Percentiles rank a stretch among this genome's conserved stretches.
phyloP scores from a whole-genome alignment of 2,797 vertebrate species.

The Enteromius radiatus region DNA sequence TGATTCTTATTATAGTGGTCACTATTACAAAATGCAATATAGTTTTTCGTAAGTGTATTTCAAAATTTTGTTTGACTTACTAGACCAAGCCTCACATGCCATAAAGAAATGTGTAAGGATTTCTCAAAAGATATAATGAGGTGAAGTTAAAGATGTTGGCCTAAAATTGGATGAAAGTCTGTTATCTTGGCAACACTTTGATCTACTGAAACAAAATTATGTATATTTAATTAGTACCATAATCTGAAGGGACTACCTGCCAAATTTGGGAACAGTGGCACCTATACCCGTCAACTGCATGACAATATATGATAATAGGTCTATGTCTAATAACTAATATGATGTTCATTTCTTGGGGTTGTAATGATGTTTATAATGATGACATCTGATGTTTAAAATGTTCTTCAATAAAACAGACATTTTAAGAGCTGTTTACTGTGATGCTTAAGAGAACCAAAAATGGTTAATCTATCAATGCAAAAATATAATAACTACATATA shows the following conservation, averaged over 20 bases:
- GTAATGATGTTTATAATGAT: not conserved
- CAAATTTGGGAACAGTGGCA: not conserved
- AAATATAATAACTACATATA: not conserved
- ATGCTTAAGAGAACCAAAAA: too few relatives aligned
- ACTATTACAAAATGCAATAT: not conserved
- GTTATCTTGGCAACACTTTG: not conserved
- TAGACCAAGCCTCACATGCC: not conserved
- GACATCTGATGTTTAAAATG: too few relatives aligned
- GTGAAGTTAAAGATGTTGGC: not conserved
- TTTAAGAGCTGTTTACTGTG: not conserved
- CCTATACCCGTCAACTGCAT: not conserved
- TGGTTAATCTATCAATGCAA: not conserved
- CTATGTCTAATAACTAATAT: not conserved
- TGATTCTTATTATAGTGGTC: not conserved
- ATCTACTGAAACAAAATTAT: not conserved
- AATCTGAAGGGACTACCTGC: not conserved
- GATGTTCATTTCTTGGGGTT: not conserved
- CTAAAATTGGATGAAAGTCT: not conserved
- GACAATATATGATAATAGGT: not conserved
- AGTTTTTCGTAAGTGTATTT: not conserved
- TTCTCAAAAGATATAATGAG: not conserved
- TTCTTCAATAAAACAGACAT: not conserved
- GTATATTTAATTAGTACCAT: not conserved
- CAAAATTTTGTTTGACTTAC: not conserved
- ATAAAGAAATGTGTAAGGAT: not conserved